Conservation (phyloP, 1,140 invertebrate genomes). For the Riptortus pedestris region DNA sequence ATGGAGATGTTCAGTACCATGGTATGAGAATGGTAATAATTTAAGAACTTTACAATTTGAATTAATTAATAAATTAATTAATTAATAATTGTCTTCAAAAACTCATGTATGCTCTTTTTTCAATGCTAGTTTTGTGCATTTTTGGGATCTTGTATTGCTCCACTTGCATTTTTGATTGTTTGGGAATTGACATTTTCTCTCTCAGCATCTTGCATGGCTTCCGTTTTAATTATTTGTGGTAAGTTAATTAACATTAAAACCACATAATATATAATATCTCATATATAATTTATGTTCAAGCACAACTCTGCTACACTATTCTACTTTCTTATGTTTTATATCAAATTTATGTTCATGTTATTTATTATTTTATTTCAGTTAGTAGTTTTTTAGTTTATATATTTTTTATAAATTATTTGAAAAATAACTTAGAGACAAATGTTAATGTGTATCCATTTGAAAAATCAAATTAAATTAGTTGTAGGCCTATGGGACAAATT, state of each 20-base stretch:
- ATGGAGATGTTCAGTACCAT: conserved; percentile 73
- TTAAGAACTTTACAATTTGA: conserved; percentile 36
- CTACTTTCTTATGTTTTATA: background rate
- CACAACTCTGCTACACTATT: background rate
- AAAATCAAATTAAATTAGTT: too few relatives aligned
- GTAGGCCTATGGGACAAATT: too few relatives aligned
- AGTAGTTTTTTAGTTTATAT: too few relatives aligned
- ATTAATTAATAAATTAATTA: background rate
- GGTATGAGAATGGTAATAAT: conserved; percentile 93
- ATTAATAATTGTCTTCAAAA: too few relatives aligned
- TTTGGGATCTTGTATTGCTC: conserved; percentile 76
- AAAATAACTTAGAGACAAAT: too few relatives aligned
- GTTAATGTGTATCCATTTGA: too few relatives aligned
- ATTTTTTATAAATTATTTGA: too few relatives aligned
- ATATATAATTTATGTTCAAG: background rate
- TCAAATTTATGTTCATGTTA: background rate
- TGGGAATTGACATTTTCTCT: conserved; percentile 81
- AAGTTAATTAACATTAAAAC: too few relatives aligned
- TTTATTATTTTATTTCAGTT: background rate
- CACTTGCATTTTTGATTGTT: conserved; percentile 73
- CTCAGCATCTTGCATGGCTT: conserved; percentile 61
- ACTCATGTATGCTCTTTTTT: too few relatives aligned
- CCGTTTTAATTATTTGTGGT: conserved; percentile 79
- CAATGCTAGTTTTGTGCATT: conserved; percentile 87
- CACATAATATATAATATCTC: background rate